Conservation (phyloP, 2,888 invertebrate species). For the Trissolcus brochymenae region DNA sequence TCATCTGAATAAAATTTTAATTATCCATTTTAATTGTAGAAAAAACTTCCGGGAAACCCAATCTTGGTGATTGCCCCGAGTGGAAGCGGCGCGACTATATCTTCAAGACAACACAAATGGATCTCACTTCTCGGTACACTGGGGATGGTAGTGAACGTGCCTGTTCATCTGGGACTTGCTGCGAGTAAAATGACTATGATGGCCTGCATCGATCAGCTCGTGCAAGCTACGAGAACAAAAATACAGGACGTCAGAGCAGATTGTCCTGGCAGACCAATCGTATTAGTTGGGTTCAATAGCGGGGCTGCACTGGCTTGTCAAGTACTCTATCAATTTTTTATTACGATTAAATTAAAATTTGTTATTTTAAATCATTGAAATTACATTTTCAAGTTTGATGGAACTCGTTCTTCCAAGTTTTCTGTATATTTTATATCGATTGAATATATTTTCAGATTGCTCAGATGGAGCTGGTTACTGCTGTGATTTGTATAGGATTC, state of each 20-base stretch:
- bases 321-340: conserved; percentile 69
- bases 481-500: conserved; percentile 87
- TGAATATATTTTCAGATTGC: conserved; percentile 77
- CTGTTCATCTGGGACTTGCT: conserved; percentile 77
- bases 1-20: neutral
- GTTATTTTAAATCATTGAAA: no score
- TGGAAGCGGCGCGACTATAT: conserved; percentile 74
- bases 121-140: conserved; percentile 82
- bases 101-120: conserved; percentile 83
- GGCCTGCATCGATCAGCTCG: conserved; percentile 81
- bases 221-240: conserved; percentile 83
- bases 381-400: no score
- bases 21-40: conserved; percentile 70
- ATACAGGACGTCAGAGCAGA: conserved; percentile 83
- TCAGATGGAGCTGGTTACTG: conserved; percentile 83
- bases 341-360: neutral
- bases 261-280: conserved; percentile 83
- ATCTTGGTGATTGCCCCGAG: conserved; percentile 82
- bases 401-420: neutral
- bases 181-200: conserved; percentile 77
- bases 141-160: conserved; percentile 82
- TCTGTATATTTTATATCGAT: neutral
- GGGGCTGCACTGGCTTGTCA: conserved; percentile 87
- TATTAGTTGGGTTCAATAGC: conserved; percentile 87
- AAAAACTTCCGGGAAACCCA: conserved; percentile 83